These are phyloP conservation scores for Potorous gilbertii DNA, from an alignment of 2,797 vertebrate genomes.

Conservation along the genomic window DNA sequence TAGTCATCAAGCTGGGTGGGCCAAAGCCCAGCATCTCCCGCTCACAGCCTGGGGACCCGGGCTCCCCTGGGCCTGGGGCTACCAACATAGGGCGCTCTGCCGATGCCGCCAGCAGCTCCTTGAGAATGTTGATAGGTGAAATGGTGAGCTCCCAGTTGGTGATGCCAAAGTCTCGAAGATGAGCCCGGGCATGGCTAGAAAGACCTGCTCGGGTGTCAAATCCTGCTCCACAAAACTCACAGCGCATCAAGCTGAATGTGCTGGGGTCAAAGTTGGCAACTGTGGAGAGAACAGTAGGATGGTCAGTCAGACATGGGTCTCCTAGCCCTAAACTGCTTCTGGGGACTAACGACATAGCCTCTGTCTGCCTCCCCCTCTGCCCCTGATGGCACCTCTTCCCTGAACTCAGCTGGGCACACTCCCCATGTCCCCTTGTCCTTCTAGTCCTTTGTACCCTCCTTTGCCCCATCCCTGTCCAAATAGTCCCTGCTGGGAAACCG, in stretches of 20 bases:
- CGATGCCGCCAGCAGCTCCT: constrained; percentile 94
- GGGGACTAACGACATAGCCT: neutral
- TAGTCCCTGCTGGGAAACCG: neutral
- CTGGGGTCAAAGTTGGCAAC: constrained; percentile 97
- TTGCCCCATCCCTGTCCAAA: neutral
- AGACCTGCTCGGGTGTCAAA: constrained; percentile 97
- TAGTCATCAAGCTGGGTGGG: constrained; percentile 58
- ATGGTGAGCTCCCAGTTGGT: constrained; percentile 99
- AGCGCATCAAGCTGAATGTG: constrained; percentile 98
- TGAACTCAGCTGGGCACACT: neutral
- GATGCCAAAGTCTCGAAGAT: constrained; percentile 97
- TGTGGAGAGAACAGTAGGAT: constrained; percentile 77
- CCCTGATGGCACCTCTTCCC: neutral
- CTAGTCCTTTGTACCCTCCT: neutral
- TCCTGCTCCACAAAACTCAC: constrained; percentile 97
- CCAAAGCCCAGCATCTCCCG: constrained; percentile 78
- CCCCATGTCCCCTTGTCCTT: neutral
- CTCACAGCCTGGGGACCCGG: constrained; percentile 79
- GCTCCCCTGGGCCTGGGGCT: constrained; percentile 82
- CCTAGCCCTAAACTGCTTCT: neutral
- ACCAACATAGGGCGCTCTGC: constrained; percentile 90
- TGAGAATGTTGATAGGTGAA: constrained; percentile 95
- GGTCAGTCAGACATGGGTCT: neutral
- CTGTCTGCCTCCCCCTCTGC: neutral
- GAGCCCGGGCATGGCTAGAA: constrained; percentile 96